Conservation (phyloP, 2,797 vertebrate species). For the Hippopotamyrus pictus region DNA sequence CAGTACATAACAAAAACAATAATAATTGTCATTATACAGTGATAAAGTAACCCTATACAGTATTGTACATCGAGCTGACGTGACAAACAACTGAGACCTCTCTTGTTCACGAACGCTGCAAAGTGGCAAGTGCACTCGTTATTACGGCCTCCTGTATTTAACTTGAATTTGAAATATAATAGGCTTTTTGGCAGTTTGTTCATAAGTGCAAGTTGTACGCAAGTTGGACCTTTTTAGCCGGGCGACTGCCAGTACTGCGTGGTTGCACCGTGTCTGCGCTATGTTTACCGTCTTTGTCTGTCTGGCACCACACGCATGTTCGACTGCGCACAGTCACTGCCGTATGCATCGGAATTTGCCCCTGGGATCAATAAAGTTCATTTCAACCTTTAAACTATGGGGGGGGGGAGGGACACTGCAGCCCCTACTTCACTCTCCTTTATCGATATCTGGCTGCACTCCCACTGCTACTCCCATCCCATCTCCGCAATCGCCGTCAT, state of each 20-base stretch:
- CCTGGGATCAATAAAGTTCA: not conserved
- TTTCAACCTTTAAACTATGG: not conserved
- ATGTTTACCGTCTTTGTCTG: not conserved
- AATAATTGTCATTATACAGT: not conserved
- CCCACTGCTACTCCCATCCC: not conserved
- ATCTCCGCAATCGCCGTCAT: not conserved
- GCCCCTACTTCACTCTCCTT: not conserved
- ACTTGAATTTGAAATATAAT: not conserved
- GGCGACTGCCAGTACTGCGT: not conserved
- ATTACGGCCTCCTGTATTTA: not conserved
- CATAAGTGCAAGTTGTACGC: not conserved
- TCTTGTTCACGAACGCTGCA: not conserved
- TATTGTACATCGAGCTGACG: not conserved
- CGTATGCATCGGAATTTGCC: not conserved
- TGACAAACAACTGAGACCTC: not conserved
- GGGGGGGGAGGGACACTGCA: not conserved
- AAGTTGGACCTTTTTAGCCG: not conserved
- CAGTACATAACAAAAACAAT: not conserved
- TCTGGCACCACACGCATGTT: not conserved
- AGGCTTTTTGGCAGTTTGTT: not conserved
- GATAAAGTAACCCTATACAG: not conserved
- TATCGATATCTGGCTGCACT: not conserved
- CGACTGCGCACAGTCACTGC: not conserved
- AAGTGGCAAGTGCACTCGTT: not conserved
- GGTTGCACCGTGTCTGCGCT: not conserved